These are phyloP conservation scores for Melanostoma mellinum DNA, from an alignment of 2,888 invertebrate species.

Conservation along the genomic window DNA sequence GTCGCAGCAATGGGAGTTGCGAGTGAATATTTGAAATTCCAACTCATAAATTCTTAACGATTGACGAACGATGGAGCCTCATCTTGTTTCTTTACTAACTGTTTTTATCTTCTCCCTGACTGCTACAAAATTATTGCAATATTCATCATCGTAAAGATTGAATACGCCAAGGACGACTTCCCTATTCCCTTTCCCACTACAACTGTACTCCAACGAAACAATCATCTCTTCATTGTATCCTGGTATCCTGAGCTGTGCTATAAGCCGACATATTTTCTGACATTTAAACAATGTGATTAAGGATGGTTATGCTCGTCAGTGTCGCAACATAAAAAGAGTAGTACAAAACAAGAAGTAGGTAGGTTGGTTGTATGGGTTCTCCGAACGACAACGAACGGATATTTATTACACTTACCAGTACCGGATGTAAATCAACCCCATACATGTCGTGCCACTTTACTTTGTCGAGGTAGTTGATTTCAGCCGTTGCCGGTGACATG, in stretches of 20 bases:
- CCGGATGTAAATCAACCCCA: slow-evolving; percentile 98
- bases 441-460: slow-evolving; percentile 99
- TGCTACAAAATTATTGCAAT: slow-evolving; percentile 14
- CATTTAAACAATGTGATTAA: slow-evolving; percentile 62
- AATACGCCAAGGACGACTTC: slow-evolving; percentile 9
- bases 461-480: slow-evolving; percentile 97
- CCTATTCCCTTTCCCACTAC: slow-evolving; percentile 12
- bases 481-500: slow-evolving; percentile 91
- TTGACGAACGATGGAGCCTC: slow-evolving; percentile 32
- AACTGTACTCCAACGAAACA: slow-evolving; percentile 4
- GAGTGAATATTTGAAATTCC: slow-evolving; percentile 38
- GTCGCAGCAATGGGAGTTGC: slow-evolving; percentile 29
- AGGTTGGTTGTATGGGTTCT: no score
- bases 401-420: slow-evolving; percentile 87
- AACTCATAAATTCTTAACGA: slow-evolving; percentile 61
- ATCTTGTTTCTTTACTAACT: slow-evolving; percentile 61
- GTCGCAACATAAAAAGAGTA: not conserved
- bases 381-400: slow-evolving; percentile 28
- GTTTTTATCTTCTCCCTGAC: slow-evolving; percentile 21
- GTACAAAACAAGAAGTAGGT: no score
- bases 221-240: slow-evolving; percentile 28
- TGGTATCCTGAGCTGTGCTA: not conserved
- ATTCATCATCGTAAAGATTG: slow-evolving; percentile 27
- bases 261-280: slow-evolving; percentile 67
- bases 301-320: slow-evolving; percentile 27